Conservation (phyloP, 2,888 invertebrate species). For the Julus scandinavius region DNA sequence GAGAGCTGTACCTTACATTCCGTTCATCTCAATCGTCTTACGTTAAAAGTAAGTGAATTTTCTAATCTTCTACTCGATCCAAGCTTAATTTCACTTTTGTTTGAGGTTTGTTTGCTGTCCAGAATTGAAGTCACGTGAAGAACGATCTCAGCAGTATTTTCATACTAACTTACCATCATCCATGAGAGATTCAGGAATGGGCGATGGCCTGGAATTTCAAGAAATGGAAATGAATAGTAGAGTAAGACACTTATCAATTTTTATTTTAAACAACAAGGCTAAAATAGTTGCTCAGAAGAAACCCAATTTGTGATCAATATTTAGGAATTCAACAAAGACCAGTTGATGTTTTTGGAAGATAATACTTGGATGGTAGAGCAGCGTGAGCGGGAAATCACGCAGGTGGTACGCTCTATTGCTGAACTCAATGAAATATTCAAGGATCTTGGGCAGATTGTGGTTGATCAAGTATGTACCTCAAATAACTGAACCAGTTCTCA, state of each 20-base stretch:
- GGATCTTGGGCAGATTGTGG: constrained; percentile 73
- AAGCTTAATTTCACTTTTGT: constrained; percentile 54
- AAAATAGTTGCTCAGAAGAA: neutral
- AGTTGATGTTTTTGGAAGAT: constrained; percentile 87
- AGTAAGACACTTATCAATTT: neutral
- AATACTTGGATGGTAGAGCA: constrained; percentile 75
- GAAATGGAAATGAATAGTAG: constrained; percentile 48
- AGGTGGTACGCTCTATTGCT: constrained; percentile 90
- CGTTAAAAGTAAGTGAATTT: constrained; percentile 72
- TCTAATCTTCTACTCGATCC: neutral
- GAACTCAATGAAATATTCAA: constrained; percentile 96
- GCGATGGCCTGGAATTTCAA: constrained; percentile 30
- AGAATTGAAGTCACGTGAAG: constrained; percentile 89
- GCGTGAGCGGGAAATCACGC: constrained; percentile 87
- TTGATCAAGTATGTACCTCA: constrained; percentile 70
- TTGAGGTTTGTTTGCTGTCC: constrained; percentile 59
- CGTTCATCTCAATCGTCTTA: constrained; percentile 87
- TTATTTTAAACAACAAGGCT: neutral
- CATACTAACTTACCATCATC: constrained; percentile 65
- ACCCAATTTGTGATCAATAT: constrained; percentile 55
- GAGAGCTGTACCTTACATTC: constrained; percentile 86
- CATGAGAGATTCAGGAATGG: constrained; percentile 29
- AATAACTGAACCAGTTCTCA: neutral
- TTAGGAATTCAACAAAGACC: constrained; percentile 69
- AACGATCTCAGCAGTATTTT: constrained; percentile 89